phyloP scores from a whole-genome alignment of 1,140 invertebrate genomes.

The Plutomurus gul region DNA sequence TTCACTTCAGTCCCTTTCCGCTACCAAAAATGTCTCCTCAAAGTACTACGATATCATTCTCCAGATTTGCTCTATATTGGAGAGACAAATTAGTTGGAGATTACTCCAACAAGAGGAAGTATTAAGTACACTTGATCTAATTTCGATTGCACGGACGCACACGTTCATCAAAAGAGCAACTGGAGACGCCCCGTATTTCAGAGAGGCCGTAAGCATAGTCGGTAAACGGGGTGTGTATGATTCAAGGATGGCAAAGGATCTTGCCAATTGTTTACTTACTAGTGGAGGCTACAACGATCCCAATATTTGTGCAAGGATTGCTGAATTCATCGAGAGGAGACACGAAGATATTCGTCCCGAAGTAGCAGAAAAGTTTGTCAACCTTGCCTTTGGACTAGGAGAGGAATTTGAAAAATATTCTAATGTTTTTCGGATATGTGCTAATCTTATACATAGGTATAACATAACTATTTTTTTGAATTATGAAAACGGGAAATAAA shows the following conservation, averaged over 20 bases:
- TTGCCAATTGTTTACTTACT: neutral
- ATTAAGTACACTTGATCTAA: neutral
- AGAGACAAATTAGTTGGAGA: constrained; percentile 2
- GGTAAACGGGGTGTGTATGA: neutral
- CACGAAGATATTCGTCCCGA: constrained; percentile 56
- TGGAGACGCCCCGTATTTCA: constrained; percentile 33
- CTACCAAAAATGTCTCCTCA: constrained; percentile 56
- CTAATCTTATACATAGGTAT: neutral
- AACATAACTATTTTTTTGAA: neutral
- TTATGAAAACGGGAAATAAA: neutral
- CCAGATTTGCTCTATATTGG: constrained; percentile 30
- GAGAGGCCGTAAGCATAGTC: neutral
- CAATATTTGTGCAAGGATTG: neutral
- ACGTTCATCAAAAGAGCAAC: constrained; percentile 16
- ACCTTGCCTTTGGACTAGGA: constrained; percentile 60
- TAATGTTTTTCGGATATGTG: constrained; percentile 17
- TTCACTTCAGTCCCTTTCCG: constrained; percentile 39
- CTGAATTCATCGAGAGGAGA: constrained; percentile 42
- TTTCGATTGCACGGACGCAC: neutral
- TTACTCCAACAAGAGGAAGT: neutral
- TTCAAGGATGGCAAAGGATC: constrained; percentile 28
- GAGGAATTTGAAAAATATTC: constrained; percentile 56
- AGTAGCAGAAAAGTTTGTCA: constrained; percentile 59
- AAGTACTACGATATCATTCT: constrained; percentile 40
- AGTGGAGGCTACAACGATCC: constrained; percentile 17